phyloP scores from a whole-genome alignment of 2,888 invertebrate species.

The Parnassius smintheus region DNA sequence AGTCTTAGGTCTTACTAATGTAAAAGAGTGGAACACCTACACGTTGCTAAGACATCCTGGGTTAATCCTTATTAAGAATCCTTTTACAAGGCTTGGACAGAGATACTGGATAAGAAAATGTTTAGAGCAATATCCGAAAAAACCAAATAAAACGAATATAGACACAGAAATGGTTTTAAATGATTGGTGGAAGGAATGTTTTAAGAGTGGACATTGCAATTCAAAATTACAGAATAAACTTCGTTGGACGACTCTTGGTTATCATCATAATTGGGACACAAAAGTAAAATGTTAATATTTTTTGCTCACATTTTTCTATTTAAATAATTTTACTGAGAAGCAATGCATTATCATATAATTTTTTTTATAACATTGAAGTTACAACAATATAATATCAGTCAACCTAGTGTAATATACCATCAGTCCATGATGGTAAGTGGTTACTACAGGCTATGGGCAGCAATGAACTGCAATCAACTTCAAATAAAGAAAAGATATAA shows the following conservation, averaged over 20 bases:
- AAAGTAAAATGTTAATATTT: conserved; percentile 83
- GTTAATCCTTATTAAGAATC: conserved; percentile 90
- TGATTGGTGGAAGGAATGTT: conserved; percentile 85
- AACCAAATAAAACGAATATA: conserved; percentile 87
- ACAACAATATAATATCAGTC: no score
- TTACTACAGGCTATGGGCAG: no score
- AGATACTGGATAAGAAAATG: conserved; percentile 91
- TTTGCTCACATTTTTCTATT: conserved; percentile 12
- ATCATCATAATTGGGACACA: conserved; percentile 98
- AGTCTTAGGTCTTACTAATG: conserved; percentile 50
- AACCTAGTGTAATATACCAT: no score
- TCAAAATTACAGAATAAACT: conserved; percentile 75
- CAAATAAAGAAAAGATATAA: no score
- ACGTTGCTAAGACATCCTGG: conserved; percentile 84
- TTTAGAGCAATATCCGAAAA: conserved; percentile 87
- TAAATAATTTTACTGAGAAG: not conserved
- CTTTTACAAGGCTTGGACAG: conserved; percentile 89
- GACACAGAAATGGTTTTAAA: conserved; percentile 71
- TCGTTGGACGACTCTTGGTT: conserved; percentile 97
- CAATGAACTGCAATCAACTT: no score
- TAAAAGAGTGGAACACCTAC: conserved; percentile 83
- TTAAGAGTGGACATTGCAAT: conserved; percentile 61
- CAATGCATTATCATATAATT: no score
- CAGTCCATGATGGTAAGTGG: no score
- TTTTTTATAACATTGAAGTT: no score